Percentiles rank a stretch among this genome's conserved stretches.
phyloP scores from a whole-genome alignment of 2,113 vertebrate species.

The Scolopax mira region DNA sequence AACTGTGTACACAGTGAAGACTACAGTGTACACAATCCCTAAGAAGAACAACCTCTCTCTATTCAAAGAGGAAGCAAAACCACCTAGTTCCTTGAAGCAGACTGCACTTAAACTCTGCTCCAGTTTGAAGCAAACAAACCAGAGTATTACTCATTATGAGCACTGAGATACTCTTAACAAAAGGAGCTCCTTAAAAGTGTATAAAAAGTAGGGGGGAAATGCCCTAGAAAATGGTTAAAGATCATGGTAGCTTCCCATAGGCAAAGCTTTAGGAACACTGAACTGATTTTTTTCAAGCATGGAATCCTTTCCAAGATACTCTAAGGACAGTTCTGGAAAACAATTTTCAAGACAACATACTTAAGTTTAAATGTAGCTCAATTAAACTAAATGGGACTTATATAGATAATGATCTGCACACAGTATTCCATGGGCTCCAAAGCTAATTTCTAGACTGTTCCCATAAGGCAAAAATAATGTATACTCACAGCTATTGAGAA shows the following conservation, averaged over 20 bases:
- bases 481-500: background rate
- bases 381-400: slow-evolving; percentile 3
- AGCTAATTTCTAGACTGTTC: background rate
- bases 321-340: background rate
- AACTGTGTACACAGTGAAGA: background rate
- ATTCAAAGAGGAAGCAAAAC: background rate
- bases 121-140: background rate
- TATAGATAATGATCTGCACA: background rate
- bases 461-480: background rate
- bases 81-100: background rate
- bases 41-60: background rate
- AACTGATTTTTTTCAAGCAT: background rate
- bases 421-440: background rate
- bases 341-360: background rate
- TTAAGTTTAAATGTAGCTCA: slow-evolving; percentile 24
- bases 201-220: background rate
- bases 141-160: background rate
- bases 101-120: background rate
- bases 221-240: background rate
- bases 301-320: background rate
- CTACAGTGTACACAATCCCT: background rate
- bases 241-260: background rate
- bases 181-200: background rate
- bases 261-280: background rate
- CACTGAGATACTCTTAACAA: background rate